These are phyloP conservation scores for Rhadinocentrus ornatus DNA, from an alignment of 2,797 vertebrate genomes.

Conservation along the genomic window DNA sequence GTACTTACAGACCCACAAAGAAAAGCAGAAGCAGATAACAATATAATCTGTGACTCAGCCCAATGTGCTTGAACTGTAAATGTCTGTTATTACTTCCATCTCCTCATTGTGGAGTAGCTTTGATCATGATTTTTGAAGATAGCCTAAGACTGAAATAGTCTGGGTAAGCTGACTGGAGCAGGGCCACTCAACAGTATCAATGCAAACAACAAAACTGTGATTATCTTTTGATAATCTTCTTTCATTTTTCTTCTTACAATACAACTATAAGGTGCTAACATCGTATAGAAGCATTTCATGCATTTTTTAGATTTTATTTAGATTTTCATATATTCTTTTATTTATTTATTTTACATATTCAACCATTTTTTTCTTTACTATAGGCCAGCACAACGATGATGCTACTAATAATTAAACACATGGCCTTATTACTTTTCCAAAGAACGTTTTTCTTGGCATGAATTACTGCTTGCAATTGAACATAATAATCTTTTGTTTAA, in stretches of 20 bases:
- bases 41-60: constrained; percentile 1
- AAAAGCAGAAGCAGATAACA: constrained; percentile 8
- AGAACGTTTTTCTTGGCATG: not conserved
- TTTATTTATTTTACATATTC: not conserved
- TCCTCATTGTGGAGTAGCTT: constrained; percentile 16
- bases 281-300: not conserved
- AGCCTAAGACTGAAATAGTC: constrained; percentile 9
- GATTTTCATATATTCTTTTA: too few species aligned
- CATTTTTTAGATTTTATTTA: not conserved
- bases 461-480: not conserved
- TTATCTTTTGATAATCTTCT: not conserved
- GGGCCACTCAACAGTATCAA: not conserved
- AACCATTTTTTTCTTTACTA: not conserved
- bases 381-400: not conserved
- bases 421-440: not conserved
- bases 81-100: constrained; percentile 1
- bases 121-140: constrained; percentile 11
- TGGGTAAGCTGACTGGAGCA: not conserved
- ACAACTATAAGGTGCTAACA: not conserved
- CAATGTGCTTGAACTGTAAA: constrained; percentile 7
- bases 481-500: constrained; percentile 35
- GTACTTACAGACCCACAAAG: constrained; percentile 9
- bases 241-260: not conserved
- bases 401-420: too few species aligned
- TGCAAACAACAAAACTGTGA: constrained; percentile 9